Base-by-base conservation (phyloP, 2,113 vertebrate genomes). In the Corythornis vintsioides region DNA sequence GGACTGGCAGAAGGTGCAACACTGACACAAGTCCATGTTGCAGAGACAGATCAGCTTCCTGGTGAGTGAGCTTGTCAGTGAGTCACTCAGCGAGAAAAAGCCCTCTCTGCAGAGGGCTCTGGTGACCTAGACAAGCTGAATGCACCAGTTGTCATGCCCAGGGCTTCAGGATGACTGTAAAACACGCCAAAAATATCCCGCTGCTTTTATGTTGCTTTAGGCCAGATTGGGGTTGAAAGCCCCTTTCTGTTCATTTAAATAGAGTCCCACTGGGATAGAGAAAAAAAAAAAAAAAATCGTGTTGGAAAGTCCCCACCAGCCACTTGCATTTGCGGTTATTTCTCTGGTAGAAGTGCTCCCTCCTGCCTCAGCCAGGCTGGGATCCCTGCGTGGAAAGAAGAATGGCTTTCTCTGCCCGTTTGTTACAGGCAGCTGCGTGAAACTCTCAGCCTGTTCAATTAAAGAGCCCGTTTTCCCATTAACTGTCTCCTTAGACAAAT, bases 401-500 rank as follows among this genome's bases (percentile, higher is more conserved):
- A 95, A 96, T 69, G 66, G 48, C 64, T 90, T 94, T 90, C n/a
- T 77, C 48, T 15, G 71, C 9, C 5, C 31, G 9, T 95, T 96
- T 95, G 63, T 97, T 95, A 93, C 80, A 76, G 56, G 86, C 91
- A 95, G 89, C 93, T 89, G 94, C 0, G 6, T 86, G 88, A 95
- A 83, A 2, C 93, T 93, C 94, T 86, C 56, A 82, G 92, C 86
- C 88, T 77, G 71, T 77, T 95, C 95, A 96, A 95, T 96, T 96
- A 94, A 88, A 93, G 93, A 87, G 73, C 81, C 80, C 9, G 2
- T 88, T 89, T 94, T 60, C 70, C 91, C 93, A 93, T 94, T 94
- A 95, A 88, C 64, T 94, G 92, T 97, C 94, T 95, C 76, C 88
- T 91, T 92, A 96, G 96, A 97, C 90, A 94, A 90, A 96, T 95